phyloP scores from a whole-genome alignment of 2,888 invertebrate genomes.

The Altica lythri region DNA sequence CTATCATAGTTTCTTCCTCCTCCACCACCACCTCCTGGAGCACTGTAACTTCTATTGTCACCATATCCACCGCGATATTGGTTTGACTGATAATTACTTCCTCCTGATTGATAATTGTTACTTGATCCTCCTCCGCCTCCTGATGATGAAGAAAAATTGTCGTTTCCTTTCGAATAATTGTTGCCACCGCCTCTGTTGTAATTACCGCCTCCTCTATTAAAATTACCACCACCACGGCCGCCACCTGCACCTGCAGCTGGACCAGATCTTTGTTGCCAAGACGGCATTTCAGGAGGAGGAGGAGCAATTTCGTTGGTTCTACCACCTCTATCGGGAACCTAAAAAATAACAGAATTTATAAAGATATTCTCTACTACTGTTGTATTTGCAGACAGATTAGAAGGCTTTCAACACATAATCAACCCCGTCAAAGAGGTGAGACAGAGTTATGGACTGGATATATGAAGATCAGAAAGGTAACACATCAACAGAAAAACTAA shows the following conservation, averaged over 20 bases:
- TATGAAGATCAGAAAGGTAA: too few species aligned
- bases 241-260: conserved; percentile 59
- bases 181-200: conserved; percentile 48
- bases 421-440: too few species aligned
- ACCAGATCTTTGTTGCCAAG: conserved; percentile 78
- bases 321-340: conserved; percentile 95
- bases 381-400: too few species aligned
- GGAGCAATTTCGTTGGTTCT: conserved; percentile 88
- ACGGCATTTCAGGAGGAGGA: conserved; percentile 97
- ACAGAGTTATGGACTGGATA: too few species aligned
- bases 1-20: conserved; percentile 30
- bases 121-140: conserved; percentile 1
- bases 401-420: too few species aligned
- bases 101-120: conserved; percentile 16
- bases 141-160: conserved; percentile 15
- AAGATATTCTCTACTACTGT: too few species aligned
- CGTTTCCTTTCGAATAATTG: conserved; percentile 18
- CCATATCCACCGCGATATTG: conserved; percentile 22
- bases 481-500: too few species aligned
- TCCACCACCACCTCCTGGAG: conserved; percentile 11
- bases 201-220: conserved; percentile 49
- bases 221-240: conserved; percentile 55
- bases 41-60: conserved; percentile 32
- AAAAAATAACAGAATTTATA: conserved; percentile 36
- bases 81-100: conserved; percentile 30